phyloP scores from a whole-genome alignment of 2,797 vertebrate species.

The Notolabrus celidotus region DNA sequence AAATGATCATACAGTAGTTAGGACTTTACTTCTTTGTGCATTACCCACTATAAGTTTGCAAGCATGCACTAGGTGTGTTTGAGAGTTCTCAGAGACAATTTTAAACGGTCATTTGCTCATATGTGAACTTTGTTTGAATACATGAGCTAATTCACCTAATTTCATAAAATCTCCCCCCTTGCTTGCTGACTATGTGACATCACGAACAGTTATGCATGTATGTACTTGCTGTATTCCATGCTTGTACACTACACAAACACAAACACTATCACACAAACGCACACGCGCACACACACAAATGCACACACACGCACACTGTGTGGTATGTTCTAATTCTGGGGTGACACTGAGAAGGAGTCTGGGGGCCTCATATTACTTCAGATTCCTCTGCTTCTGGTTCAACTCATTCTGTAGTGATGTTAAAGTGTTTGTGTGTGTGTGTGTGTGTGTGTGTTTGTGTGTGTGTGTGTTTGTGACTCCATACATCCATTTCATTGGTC shows the following conservation, averaged over 20 bases:
- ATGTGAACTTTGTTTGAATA: too few species aligned
- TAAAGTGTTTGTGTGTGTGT: background rate
- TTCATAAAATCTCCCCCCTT: background rate
- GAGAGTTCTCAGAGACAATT: too few species aligned
- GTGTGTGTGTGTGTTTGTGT: too few species aligned
- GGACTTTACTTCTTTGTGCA: too few species aligned
- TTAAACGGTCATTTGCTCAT: too few species aligned
- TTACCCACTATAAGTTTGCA: background rate
- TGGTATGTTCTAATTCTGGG: conserved; percentile 33
- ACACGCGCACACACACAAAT: conserved; percentile 5
- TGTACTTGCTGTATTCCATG: background rate
- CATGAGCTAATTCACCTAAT: too few species aligned
- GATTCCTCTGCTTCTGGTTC: conserved; percentile 57
- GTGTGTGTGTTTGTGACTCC: too few species aligned
- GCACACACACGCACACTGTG: conserved; percentile 5
- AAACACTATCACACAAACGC: too few species aligned
- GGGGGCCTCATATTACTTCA: conserved; percentile 43
- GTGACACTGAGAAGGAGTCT: conserved; percentile 17
- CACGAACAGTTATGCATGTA: background rate
- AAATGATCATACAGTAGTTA: too few species aligned
- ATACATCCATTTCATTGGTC: background rate
- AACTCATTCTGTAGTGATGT: background rate
- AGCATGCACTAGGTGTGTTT: too few species aligned
- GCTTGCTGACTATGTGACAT: background rate
- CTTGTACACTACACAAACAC: too few species aligned